A percentile compares a stretch with the other conserved stretches of the same genome.
These are phyloP conservation scores for Rattus norvegicus DNA, from an alignment of 2,113 vertebrate genomes.

Conservation along the genomic window DNA sequence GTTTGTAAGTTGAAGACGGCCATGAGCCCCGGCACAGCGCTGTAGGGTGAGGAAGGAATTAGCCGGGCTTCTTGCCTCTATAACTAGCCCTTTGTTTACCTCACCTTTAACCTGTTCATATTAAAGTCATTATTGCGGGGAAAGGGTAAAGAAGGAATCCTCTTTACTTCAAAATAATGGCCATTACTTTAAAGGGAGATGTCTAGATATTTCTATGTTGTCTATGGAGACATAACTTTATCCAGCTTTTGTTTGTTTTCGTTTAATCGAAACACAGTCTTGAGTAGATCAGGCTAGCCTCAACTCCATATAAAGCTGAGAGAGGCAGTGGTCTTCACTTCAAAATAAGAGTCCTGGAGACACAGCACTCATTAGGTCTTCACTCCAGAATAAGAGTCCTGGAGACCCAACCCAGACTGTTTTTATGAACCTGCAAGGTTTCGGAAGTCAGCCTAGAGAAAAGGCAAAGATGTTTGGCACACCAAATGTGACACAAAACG, in stretches of 20 bases:
- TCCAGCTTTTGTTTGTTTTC: neutral
- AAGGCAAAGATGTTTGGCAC: neutral
- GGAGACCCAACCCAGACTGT: neutral
- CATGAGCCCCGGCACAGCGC: neutral
- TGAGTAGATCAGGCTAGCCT: neutral
- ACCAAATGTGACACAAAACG: neutral
- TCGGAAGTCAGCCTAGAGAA: neutral
- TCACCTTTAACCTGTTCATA: neutral
- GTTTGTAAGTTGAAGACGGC: neutral
- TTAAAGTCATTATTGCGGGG: neutral
- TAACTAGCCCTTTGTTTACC: neutral
- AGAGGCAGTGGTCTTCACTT: neutral
- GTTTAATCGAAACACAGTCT: neutral
- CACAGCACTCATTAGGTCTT: neutral
- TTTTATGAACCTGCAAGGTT: neutral
- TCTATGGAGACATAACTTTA: neutral
- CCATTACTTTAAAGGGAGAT: neutral
- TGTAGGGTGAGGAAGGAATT: neutral
- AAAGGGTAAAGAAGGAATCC: neutral
- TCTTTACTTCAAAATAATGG: neutral
- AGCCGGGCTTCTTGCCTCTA: neutral
- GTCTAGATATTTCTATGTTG: neutral
- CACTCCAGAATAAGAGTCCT: neutral
- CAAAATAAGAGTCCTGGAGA: neutral
- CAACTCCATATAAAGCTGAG: neutral